Evolutionary conservation across 2,888 invertebrate genomes (phyloP), one percentile per base, ranked within the genome.

Genomic region (Frankliniella intonsa): DNA sequence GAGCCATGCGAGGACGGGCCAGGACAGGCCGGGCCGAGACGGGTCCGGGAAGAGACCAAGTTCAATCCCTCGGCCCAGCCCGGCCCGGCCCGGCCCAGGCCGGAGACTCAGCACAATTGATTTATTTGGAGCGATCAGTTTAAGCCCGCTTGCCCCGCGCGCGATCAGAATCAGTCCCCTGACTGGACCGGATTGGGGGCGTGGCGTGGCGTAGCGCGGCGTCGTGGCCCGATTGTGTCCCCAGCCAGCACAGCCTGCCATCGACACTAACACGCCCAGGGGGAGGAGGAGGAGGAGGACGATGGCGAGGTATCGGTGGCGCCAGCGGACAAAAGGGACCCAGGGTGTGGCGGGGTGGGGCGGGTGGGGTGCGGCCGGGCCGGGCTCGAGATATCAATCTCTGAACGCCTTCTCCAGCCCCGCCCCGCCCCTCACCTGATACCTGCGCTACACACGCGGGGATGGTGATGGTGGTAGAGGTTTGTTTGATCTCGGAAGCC

Each of bases 281-380:
- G 92, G 89, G 12, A 88, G 85, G 85, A 89, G 89, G 82, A 89
- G 85, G 25, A 89, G 83, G 49, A 89, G 86, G 62, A 92, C 92
- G 84, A 91, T 91, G 83, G 91, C 88, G 83, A 90, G 90, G n/a
- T 92, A 38, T 38, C 38, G 38, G 38, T 38, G 38, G 38, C 92
- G 82, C 91, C 87, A 80, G 91, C 89, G 83, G 91, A 86, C 86
- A 92, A 91, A 81, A 90, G 89, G 89, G 80, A 83, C 81, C 81
- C 83, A 83, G 55, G 81, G 82, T 55, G 82, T 79, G 81, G 80
- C 81, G 10, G 81, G 81, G 22, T 76, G 76, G 8, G 81, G 82
- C 8, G 81, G 80, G 25, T 65, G 81, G 22, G 82, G 83, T 12
- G 81, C 82, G 17, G 83, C 82, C 2, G 84, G 82, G 17, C 76